Conservation (phyloP, 2,797 vertebrate species). For the Oryzias sinensis region DNA sequence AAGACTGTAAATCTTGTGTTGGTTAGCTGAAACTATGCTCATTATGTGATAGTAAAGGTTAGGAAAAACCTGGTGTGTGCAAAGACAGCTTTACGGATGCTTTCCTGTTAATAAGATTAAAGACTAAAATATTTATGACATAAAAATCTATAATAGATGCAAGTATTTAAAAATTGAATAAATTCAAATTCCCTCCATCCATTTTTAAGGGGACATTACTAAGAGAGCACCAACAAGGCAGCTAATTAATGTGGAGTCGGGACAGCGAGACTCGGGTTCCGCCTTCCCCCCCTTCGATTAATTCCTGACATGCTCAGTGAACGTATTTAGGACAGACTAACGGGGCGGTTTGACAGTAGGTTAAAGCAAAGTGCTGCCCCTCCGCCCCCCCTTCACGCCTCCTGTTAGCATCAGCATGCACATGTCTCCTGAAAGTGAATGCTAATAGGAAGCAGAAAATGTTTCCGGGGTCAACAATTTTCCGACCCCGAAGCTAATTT, state of each 20-base stretch:
- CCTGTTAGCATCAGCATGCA: conserved; percentile 41
- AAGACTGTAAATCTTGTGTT: no score
- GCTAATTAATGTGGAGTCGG: conserved; percentile 48
- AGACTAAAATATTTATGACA: conserved; percentile 71
- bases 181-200: conserved; percentile 66
- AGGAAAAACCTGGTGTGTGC: conserved; percentile 48
- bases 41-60: conserved; percentile 45
- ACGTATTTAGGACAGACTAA: conserved; percentile 53
- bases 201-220: conserved; percentile 71
- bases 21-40: background rate
- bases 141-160: conserved; percentile 78
- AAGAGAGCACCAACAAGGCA: conserved; percentile 67
- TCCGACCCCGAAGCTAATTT: conserved; percentile 74
- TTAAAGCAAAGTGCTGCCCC: conserved; percentile 31
- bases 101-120: conserved; percentile 69
- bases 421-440: conserved; percentile 56
- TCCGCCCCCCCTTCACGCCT: conserved; percentile 11
- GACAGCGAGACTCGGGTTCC: conserved; percentile 28
- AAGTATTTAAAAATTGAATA: conserved; percentile 68
- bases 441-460: conserved; percentile 51
- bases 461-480: conserved; percentile 74
- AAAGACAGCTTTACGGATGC: conserved; percentile 50
- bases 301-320: conserved; percentile 20
- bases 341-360: conserved; percentile 50
- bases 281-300: conserved; percentile 14